Evolutionary conservation across 2,888 invertebrate species (phyloP).

Genomic region (Himalopsyche anomala): DNA sequence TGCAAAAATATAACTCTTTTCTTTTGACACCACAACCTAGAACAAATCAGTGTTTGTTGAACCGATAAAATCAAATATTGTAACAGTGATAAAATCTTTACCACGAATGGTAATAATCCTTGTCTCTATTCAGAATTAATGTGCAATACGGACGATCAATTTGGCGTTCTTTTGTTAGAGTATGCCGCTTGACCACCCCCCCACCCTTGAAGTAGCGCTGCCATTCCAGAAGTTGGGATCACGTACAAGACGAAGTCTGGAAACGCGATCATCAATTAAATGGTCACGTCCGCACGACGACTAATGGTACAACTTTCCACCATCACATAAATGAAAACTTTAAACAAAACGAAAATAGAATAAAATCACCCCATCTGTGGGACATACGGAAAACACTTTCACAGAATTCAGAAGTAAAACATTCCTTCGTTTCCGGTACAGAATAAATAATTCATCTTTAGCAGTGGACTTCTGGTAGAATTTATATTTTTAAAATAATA

Average conservation of each 20-base stretch:
- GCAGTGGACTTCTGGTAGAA: no score
- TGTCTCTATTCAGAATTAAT: not conserved
- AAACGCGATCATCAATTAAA: slow-evolving; percentile 49
- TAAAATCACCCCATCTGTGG: slow-evolving; percentile 30
- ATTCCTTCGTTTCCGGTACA: not conserved
- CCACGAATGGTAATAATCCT: no score
- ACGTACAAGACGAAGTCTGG: slow-evolving; percentile 27
- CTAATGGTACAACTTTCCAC: slow-evolving; percentile 48
- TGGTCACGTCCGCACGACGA: slow-evolving; percentile 46
- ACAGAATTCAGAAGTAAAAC: not conserved
- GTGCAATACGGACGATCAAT: slow-evolving; percentile 16
- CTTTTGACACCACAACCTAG: no score
- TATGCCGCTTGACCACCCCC: slow-evolving; percentile 11
- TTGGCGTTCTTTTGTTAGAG: slow-evolving; percentile 39
- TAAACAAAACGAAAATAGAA: slow-evolving; percentile 44
- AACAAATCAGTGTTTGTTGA: no score
- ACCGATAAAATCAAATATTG: no score
- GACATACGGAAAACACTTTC: slow-evolving; percentile 39
- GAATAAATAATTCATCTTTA: no score
- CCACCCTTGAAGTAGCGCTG: not conserved
- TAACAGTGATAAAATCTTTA: no score
- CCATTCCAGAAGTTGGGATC: slow-evolving; percentile 24
- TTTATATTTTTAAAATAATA: no score
- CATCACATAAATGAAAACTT: slow-evolving; percentile 25
- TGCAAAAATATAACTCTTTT: no score